Percentiles rank a stretch among this genome's conserved stretches.
Conservation (phyloP, 2,888 invertebrate genomes). For the Mycalesis mineus region DNA sequence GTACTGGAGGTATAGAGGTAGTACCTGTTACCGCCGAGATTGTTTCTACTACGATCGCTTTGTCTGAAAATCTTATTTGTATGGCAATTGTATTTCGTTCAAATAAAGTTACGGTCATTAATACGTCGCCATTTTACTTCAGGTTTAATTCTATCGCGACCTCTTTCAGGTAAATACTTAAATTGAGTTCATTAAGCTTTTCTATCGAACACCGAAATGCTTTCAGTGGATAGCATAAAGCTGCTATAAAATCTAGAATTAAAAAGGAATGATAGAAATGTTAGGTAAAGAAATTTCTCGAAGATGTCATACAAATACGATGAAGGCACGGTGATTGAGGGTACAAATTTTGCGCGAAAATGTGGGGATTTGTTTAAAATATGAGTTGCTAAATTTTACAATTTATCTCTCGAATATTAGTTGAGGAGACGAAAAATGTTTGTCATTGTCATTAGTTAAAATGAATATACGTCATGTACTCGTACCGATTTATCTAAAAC, state of each 20-base stretch:
- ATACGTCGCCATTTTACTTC: background rate
- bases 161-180: background rate
- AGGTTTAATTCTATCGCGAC: background rate
- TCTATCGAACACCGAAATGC: background rate
- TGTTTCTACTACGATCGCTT: too few species aligned
- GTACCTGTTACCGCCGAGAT: too few species aligned
- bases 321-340: background rate
- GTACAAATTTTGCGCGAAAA: background rate
- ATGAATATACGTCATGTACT: too few species aligned
- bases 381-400: background rate
- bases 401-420: background rate
- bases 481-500: too few species aligned
- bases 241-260: background rate
- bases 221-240: background rate
- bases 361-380: background rate
- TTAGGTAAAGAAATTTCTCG: background rate
- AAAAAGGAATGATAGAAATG: background rate
- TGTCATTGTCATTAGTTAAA: too few species aligned
- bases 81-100: too few species aligned
- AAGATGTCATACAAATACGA: background rate
- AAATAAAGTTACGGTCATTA: too few species aligned
- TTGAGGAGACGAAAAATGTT: background rate
- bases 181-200: background rate
- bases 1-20: too few species aligned
- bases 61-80: too few species aligned